Base-by-base conservation (phyloP, 2,888 invertebrate species). In the Leptodirus hochenwartii region DNA sequence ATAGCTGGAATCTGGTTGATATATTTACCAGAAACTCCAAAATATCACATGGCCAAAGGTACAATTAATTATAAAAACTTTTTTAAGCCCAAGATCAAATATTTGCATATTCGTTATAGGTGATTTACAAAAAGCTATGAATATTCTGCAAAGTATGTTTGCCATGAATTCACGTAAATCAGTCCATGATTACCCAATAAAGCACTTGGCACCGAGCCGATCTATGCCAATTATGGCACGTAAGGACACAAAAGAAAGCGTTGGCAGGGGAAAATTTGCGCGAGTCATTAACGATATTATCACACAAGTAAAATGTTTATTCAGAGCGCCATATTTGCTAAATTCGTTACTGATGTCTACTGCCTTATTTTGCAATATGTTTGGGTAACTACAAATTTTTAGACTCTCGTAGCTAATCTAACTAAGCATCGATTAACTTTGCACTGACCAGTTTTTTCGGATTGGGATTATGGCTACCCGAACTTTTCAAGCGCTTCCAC, bases 1-100 rank as follows among this genome's bases (percentile, higher is more conserved):
- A 27, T 74, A 1, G 66, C 69, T 1, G 62, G 71, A 0, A 22
- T 69, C 0, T 58, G 69, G 9, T 52, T 74, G 9, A 46, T 61
- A 5, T 57, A 59, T 25, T 61, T 73, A 9, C 80, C 82, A 0
- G 85, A 85, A 47, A 84, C 78, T 37, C 84, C 85, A 0, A 79
- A 80, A 51, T 85, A 73, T 48, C 54, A 73, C 23, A 59, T 71
- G 22, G 65, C 72, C 1, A 66, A 64, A 30, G 72, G n/a, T n/a
- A n/a, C n/a, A n/a, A n/a, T n/a, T n/a, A n/a, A n/a, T n/a, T n/a
- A n/a, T n/a, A n/a, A n/a, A n/a, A n/a, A n/a, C n/a, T n/a, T n/a
- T n/a, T n/a, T n/a, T n/a, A n/a, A n/a, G n/a, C n/a, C n/a, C n/a
- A n/a, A n/a, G n/a, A n/a, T n/a, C n/a, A n/a, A n/a, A n/a, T n/a